Evolutionary conservation across 2,113 vertebrate genomes (phyloP).

Genomic region (Sphyrna mokarran): DNA sequence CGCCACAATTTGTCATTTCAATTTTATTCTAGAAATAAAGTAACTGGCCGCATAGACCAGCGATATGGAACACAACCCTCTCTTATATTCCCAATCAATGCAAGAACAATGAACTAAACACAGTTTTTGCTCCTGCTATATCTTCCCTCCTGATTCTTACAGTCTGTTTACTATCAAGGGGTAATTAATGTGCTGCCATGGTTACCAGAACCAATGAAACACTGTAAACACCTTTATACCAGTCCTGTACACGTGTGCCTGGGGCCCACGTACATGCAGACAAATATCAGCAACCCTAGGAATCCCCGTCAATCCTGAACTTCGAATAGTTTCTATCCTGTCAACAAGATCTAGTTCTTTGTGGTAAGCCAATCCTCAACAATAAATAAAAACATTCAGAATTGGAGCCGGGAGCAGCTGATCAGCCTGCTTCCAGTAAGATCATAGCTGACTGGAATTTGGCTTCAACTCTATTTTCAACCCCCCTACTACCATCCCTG

Average conservation of each 20-base stretch:
- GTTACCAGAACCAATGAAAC: background rate
- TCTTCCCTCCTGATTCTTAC: background rate
- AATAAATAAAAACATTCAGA: background rate
- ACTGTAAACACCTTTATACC: background rate
- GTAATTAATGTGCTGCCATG: conserved; percentile 15
- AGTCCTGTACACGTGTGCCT: background rate
- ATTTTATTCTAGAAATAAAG: background rate
- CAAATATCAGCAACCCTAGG: background rate
- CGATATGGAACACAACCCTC: no score
- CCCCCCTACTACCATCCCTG: no score
- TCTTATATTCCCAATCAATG: background rate
- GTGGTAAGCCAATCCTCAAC: background rate
- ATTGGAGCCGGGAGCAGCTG: no score
- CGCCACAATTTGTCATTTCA: background rate
- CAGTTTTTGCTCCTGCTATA: background rate
- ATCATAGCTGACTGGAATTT: background rate
- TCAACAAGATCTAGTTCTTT: background rate
- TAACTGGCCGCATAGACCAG: background rate
- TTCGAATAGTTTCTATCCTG: background rate
- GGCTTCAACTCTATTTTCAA: background rate
- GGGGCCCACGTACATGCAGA: background rate
- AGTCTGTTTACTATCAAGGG: background rate
- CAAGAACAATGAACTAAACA: background rate
- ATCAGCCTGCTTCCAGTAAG: background rate
- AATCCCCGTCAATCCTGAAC: background rate